Percentiles rank a stretch among this genome's conserved stretches.
Evolutionary conservation across 2,888 invertebrate genomes (phyloP).

Genomic region (Cosmia trapezina): DNA sequence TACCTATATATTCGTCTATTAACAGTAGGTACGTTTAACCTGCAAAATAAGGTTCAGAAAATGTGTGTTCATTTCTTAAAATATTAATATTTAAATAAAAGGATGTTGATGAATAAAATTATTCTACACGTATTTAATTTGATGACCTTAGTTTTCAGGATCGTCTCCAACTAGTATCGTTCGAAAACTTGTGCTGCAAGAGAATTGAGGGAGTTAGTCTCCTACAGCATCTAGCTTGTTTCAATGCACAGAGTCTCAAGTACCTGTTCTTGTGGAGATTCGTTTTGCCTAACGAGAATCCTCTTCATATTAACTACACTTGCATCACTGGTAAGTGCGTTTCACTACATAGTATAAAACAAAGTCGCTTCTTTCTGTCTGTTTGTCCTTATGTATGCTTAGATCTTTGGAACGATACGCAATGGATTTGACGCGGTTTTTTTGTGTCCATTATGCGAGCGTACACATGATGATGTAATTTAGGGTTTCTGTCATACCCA

Average conservation of each 20-base stretch:
- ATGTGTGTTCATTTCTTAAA: background rate
- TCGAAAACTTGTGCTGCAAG: slow-evolving; percentile 82
- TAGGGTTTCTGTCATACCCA: no score
- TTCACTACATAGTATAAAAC: no score
- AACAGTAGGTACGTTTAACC: background rate
- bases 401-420: no score
- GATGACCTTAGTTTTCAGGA: slow-evolving; percentile 78
- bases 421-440: no score
- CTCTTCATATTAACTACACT: slow-evolving; percentile 82
- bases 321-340: slow-evolving; percentile 79
- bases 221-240: slow-evolving; percentile 82
- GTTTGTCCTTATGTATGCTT: no score
- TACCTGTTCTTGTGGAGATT: slow-evolving; percentile 87
- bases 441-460: no score
- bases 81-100: background rate
- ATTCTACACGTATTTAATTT: background rate
- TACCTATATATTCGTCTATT: background rate
- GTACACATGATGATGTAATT: no score
- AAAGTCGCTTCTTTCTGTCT: no score
- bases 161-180: slow-evolving; percentile 80
- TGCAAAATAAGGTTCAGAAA: background rate
- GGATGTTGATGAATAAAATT: background rate
- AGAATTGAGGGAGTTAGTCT: slow-evolving; percentile 82
- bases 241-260: slow-evolving; percentile 80
- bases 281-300: slow-evolving; percentile 83